Evolutionary conservation across 37 sponge, comb jelly and placozoan genomes (phyloP), one percentile per base, ranked within the genome.

Genomic region (Axinella damicornis): DNA sequence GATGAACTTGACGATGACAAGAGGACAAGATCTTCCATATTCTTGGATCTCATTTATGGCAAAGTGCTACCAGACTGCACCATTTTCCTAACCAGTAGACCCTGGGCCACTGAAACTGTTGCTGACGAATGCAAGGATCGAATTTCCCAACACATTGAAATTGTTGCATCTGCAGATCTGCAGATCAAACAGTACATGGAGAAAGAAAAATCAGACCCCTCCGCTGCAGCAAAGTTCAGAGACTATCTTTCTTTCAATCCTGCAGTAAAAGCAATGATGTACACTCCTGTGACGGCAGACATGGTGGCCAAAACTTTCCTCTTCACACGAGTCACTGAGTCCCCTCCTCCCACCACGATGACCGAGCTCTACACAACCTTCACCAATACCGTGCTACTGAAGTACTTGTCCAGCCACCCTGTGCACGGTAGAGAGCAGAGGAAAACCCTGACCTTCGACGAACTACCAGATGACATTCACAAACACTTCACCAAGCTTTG

Each of bases 21-120:
- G 63, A 60, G 63, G 38, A 53, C 78, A 77, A 34, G 30, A 27
- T 16, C 16, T 57, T 62, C 63, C 38, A 53, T 77, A 61, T 77
- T 77, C 34, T 33, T 36, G 58, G 37, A 77, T n/a, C 61, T 77
- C 22, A 59, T 77, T 24, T 28, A 32, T 61, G 78, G 78, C 36
- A 38, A 53, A n/a, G 30, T 30, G 63, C 78, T 77, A 36, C 78
- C 78, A 35, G 41, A 53, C n/a, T 35, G 37, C 35, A 62, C 78
- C 21, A 60, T 77, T 54, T 35, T 60, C 40, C 34, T 77, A 27
- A 60, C 78, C 30, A 77, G 78, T 40, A 61, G 78, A 25, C 78
- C 78, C 32, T 62, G 35, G 41, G 78, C 78, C 63, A 77, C n/a
- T n/a, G n/a, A n/a, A n/a, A n/a, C n/a, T n/a, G n/a, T n/a, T n/a